A percentile compares a stretch with the other conserved stretches of the same genome.
These are phyloP conservation scores for Phoxinus dragarum DNA, from an alignment of 2,797 vertebrate species.

Conservation along the genomic window DNA sequence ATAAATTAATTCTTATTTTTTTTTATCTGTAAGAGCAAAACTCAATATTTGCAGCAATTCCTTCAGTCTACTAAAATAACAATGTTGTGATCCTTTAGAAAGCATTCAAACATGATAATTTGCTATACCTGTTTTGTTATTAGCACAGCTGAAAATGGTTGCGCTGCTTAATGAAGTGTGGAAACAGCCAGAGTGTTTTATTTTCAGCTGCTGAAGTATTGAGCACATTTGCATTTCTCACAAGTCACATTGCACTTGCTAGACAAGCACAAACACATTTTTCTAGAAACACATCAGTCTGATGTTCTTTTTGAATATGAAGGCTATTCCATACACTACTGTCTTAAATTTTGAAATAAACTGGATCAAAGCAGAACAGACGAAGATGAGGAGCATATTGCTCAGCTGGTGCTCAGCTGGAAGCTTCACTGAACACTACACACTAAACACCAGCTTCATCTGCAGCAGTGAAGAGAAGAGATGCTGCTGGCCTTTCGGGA, in stretches of 20 bases:
- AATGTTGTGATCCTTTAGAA: background rate
- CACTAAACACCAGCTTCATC: constrained; percentile 1
- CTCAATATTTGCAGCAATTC: background rate
- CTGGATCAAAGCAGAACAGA: constrained; percentile 5
- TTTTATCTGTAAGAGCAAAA: background rate
- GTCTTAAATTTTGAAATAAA: background rate
- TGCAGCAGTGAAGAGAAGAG: background rate
- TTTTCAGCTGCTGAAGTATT: background rate
- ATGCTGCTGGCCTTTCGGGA: background rate
- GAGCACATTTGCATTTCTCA: constrained; percentile 15
- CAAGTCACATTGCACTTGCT: background rate
- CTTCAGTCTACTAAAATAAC: background rate
- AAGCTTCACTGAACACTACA: background rate
- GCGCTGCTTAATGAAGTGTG: constrained; percentile 26
- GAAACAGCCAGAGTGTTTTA: constrained; percentile 4
- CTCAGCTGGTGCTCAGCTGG: background rate
- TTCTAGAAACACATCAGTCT: background rate
- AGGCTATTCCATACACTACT: constrained; percentile 61
- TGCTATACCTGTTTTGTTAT: constrained; percentile 23
- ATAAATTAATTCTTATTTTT: background rate
- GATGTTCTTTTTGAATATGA: constrained; percentile 15
- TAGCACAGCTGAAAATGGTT: constrained; percentile 7
- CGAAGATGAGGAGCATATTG: background rate
- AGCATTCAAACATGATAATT: background rate
- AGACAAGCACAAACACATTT: constrained; percentile 24